Evolutionary conservation across 2,888 invertebrate genomes (phyloP), one percentile per base, ranked within the genome.

Genomic region (Stratiomys singularior): DNA sequence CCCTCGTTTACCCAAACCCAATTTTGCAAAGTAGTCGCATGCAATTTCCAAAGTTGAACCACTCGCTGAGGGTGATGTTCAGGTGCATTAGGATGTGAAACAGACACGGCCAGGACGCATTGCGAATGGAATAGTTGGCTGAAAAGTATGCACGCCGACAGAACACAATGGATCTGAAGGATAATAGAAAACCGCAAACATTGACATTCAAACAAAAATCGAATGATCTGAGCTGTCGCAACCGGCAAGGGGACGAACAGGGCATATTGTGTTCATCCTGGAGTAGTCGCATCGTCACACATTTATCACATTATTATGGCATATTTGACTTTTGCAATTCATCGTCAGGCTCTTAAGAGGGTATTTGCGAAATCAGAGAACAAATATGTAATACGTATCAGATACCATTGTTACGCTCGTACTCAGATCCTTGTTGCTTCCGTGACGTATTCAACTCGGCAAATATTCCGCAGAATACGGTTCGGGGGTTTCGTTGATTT

Each of bases 281-380:
- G 47, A 18, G n/a, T n/a, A n/a, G 72, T 21, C 72, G 21, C 30
- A 74, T 74, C 37, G 74, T 74, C 74, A 74, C 74, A 58, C 74
- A 74, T 74, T 74, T 74, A 74, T 74, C 74, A 74, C 74, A 44
- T 74, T 58, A 74, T 74, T 74, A 74, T 60, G 74, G 58, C 58
- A 74, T 74, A 74, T 74, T 74, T 74, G 74, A 74, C 74, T 74
- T 74, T 74, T 74, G 74, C 60, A 74, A 74, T 74, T 74, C 74
- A 74, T 74, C 74, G 74, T 58, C 56, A 71, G 58, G 37, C 58
- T 74, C 74, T 74, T 74, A 74, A 74, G 58, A 74, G 74, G 74
- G 58, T 74, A 74, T 74, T 74, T 74, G 74, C 74, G 58, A 74
- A 74, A 74, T 56, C 74, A 74, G 74, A 74, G 74, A 58, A 58